Evolutionary conservation across 2,797 vertebrate species (phyloP).

Genomic region (Aulostomus chinensis): DNA sequence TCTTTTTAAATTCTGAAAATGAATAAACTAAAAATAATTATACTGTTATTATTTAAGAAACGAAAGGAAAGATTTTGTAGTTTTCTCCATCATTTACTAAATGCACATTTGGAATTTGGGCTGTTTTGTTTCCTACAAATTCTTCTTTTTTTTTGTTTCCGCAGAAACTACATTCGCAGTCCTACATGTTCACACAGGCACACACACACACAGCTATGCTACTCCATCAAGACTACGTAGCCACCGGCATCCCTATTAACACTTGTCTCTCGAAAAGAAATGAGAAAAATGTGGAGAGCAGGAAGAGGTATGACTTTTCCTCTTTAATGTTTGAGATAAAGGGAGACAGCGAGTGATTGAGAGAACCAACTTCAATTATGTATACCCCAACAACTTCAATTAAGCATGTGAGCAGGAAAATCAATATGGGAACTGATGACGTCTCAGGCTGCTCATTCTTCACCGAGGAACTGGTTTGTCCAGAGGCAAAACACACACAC

Average conservation of each 20-base stretch:
- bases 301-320: slow-evolving; percentile 42
- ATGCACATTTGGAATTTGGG: no score
- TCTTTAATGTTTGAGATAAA: slow-evolving; percentile 39
- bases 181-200: no score
- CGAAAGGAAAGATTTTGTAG: no score
- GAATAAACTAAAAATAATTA: no score
- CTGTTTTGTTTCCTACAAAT: no score
- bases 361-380: slow-evolving; percentile 71
- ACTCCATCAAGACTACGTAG: slow-evolving; percentile 54
- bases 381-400: slow-evolving; percentile 80
- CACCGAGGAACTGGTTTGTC: slow-evolving; percentile 56
- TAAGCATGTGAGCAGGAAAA: slow-evolving; percentile 76
- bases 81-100: no score
- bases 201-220: slow-evolving; percentile 20
- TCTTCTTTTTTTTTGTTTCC: no score
- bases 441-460: slow-evolving; percentile 62
- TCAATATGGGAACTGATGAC: slow-evolving; percentile 79
- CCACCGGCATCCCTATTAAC: slow-evolving; percentile 64
- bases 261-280: slow-evolving; percentile 68
- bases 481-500: slow-evolving; percentile 34
- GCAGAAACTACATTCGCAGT: no score
- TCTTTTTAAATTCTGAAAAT: no score
- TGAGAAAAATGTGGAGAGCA: slow-evolving; percentile 43
- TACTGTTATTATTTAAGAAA: no score
- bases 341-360: slow-evolving; percentile 42